Evolutionary conservation across 2,888 invertebrate genomes (phyloP).

Genomic region (Bimastos eiseni): DNA sequence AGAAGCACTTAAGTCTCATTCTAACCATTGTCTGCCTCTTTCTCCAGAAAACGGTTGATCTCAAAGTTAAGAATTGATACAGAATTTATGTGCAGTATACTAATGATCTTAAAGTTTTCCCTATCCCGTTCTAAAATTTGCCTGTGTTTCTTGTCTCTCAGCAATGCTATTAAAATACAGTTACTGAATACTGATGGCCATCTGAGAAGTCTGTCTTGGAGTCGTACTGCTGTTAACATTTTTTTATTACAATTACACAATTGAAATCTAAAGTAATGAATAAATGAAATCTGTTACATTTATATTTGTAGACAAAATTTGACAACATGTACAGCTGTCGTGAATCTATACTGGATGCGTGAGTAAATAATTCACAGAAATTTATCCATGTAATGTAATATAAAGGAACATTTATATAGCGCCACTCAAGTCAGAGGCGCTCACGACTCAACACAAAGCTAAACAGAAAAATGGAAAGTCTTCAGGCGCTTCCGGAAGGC

Average conservation of each 20-base stretch:
- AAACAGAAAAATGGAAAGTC: no score
- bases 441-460: no score
- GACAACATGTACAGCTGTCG: conserved; percentile 64
- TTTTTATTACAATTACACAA: neutral
- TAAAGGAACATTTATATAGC: no score
- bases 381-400: no score
- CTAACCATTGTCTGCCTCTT: neutral
- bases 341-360: conserved; percentile 94
- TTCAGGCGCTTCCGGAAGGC: no score
- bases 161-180: no score
- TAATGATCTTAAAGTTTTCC: neutral
- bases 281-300: neutral
- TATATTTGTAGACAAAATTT: conserved; percentile 45
- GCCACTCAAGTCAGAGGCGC: no score
- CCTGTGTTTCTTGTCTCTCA: neutral
- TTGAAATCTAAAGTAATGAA: neutral
- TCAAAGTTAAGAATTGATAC: neutral
- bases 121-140: neutral
- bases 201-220: neutral
- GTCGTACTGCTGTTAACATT: neutral
- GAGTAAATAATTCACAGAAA: conserved; percentile 63
- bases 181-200: neutral
- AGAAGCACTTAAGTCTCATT: neutral
- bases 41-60: neutral
- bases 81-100: neutral